Evolutionary conservation across 2,113 vertebrate genomes (phyloP).

Genomic region (Bufo gargarizans): DNA sequence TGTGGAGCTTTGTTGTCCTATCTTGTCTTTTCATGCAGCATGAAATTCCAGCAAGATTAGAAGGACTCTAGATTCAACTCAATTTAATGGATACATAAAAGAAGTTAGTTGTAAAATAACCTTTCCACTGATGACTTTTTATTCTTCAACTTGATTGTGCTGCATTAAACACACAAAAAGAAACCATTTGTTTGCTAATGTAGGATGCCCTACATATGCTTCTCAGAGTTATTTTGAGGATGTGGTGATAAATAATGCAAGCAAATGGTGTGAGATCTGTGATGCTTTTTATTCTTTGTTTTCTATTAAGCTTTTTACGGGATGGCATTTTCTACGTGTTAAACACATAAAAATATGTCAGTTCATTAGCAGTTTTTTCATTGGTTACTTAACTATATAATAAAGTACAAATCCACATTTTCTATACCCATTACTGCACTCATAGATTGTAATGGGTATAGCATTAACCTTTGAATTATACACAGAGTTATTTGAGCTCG

Average conservation of each 20-base stretch:
- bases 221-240: constrained; percentile 52
- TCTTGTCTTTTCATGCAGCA: neutral
- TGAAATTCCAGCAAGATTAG: constrained; percentile 37
- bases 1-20: neutral
- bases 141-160: constrained; percentile 24
- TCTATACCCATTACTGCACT: neutral
- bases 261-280: constrained; percentile 44
- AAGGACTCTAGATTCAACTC: constrained; percentile 21
- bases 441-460: neutral
- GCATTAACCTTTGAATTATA: neutral
- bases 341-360: neutral
- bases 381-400: neutral
- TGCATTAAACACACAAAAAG: constrained; percentile 51
- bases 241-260: constrained; percentile 56
- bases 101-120: constrained; percentile 53
- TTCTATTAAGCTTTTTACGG: neutral
- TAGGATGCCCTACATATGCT: constrained; percentile 56
- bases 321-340: neutral
- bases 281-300: constrained; percentile 31
- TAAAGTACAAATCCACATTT: neutral
- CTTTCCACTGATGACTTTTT: constrained; percentile 31
- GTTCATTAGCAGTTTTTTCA: neutral
- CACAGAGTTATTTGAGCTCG: neutral
- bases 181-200: constrained; percentile 55
- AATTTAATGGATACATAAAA: constrained; percentile 45